Evolutionary conservation across 2,797 vertebrate genomes (phyloP), one percentile per base, ranked within the genome.

Genomic region (Limnodromus scolopaceus): DNA sequence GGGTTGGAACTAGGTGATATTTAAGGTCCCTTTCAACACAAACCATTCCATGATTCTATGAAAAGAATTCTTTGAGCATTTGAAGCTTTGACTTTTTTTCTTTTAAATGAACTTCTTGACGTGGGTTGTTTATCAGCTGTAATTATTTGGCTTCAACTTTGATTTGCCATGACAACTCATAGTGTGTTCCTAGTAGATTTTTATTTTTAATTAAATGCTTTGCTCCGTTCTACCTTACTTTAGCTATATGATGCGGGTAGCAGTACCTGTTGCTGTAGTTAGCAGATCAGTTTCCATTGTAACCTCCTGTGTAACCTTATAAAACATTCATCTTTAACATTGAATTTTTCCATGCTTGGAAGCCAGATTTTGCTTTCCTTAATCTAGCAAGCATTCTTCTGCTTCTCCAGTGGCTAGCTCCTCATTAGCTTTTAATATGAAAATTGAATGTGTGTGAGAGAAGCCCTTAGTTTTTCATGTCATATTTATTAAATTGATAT

Each of bases 261-360:
- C 43, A 64, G 41, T 69, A 86, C 58, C 68, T 82, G 14, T 36
- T 81, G 84, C 58, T 82, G 74, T 57, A 83, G 75, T 63, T 86
- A 78, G 49, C 53, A 80, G 82, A 66, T 88, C 48, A 61, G 54
- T 95, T 95, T 95, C 77, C 77, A 61, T 51, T 92, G 38, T 85
- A 96, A 69, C 41, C 57, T 80, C 36, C 58, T 69, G 14, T 54
- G n/a, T 79, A 55, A 84, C 27, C 54, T 53, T 45, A 53, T 63
- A 58, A 93, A 96, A 63, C 11, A 39, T 54, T 72, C 4, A 16
- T 61, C n/a, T 93, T 90, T 85, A 57, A 43, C 30, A 38, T 11
- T 48, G 87, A 85, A 17, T 79, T 92, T 94, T 97, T 96, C 92
- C 61, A 28, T 55, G 8, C 46, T 74, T 71, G 48, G 68, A 81